Percentiles rank a stretch among this genome's conserved stretches.
phyloP scores from a whole-genome alignment of 1,140 invertebrate genomes.

The Drosophila fuyamai region DNA sequence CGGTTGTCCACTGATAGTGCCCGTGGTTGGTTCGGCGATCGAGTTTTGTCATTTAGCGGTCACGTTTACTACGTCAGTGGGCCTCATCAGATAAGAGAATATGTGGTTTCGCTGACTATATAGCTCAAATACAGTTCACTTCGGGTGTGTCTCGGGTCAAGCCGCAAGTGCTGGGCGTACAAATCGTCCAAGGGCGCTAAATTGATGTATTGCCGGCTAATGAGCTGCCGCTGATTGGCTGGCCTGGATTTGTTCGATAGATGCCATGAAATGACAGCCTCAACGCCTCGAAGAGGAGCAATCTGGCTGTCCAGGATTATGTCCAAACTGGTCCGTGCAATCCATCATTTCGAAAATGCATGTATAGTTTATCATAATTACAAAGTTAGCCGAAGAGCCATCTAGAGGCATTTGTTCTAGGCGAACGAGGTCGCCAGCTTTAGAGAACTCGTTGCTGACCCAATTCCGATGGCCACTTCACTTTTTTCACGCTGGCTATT shows the following conservation, averaged over 20 bases:
- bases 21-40: constrained; percentile 21
- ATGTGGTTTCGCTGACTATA: constrained; percentile 2
- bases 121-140: background rate
- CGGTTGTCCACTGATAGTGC: constrained; percentile 23
- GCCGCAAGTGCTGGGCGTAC: constrained; percentile 22
- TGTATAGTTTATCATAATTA: constrained; percentile 74
- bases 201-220: constrained; percentile 61
- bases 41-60: constrained; percentile 64
- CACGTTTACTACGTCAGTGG: constrained; percentile 47
- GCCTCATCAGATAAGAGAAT: constrained; percentile 36
- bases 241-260: constrained; percentile 23
- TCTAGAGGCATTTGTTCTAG: constrained; percentile 55
- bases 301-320: constrained; percentile 50
- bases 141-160: constrained; percentile 29
- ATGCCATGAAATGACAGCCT: constrained; percentile 22
- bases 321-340: constrained; percentile 54
- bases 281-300: constrained; percentile 18
- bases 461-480: constrained; percentile 65
- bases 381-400: constrained; percentile 34
- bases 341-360: constrained; percentile 55
- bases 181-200: constrained; percentile 56
- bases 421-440: constrained; percentile 46
- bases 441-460: constrained; percentile 59
- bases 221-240: constrained; percentile 4
- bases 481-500: constrained; percentile 57